These are phyloP conservation scores for Orchestes rusci DNA, from an alignment of 2,888 invertebrate genomes.

Conservation along the genomic window DNA sequence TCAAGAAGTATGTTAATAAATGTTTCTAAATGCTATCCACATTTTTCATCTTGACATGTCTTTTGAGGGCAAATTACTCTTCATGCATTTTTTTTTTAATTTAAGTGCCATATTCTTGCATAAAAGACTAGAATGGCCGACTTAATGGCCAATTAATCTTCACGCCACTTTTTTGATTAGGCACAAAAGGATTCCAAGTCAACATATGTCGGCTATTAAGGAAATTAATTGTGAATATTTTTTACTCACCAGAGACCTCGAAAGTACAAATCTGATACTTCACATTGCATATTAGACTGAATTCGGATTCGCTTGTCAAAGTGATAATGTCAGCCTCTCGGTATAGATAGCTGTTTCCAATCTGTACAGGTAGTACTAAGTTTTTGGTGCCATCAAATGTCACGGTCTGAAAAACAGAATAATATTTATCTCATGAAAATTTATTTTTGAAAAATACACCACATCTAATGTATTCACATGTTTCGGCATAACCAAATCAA, in stretches of 20 bases:
- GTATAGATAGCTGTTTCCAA: conserved; percentile 53
- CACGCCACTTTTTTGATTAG: conserved; percentile 5
- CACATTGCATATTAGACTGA: conserved; percentile 56
- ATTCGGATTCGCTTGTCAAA: conserved; percentile 51
- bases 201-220: neutral
- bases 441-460: too few relatives aligned
- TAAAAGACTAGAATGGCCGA: conserved; percentile 19
- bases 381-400: conserved; percentile 38
- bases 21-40: too few relatives aligned
- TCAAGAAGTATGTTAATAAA: too few relatives aligned
- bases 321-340: conserved; percentile 54
- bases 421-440: neutral
- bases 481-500: too few relatives aligned
- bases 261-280: conserved; percentile 60
- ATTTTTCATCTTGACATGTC: conserved; percentile 16
- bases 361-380: conserved; percentile 50
- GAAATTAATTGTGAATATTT: neutral
- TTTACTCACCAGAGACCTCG: conserved; percentile 48
- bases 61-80: conserved; percentile 20
- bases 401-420: conserved; percentile 25
- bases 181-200: neutral
- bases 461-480: too few relatives aligned
- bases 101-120: conserved; percentile 20
- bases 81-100: conserved; percentile 16
- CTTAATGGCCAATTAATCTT: conserved; percentile 24